phyloP scores from a whole-genome alignment of 30 jellyfish, hydroid and myxozoan species.

The Mastigias papua region DNA sequence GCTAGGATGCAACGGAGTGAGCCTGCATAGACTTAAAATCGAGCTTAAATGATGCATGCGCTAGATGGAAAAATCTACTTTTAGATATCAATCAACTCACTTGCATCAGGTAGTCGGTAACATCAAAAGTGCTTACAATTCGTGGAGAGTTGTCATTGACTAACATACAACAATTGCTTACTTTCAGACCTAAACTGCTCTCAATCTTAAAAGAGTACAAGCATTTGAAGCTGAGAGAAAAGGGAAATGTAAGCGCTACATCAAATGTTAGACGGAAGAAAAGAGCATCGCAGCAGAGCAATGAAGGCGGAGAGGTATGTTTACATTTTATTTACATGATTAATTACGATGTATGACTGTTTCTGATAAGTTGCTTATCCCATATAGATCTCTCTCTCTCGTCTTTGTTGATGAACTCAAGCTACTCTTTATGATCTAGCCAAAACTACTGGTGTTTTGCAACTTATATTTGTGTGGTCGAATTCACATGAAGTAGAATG shows the following conservation, averaged over 20 bases:
- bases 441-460: no score
- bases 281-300: not conserved
- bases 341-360: no score
- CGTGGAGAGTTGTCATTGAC: not conserved
- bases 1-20: not conserved
- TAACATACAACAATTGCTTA: not conserved
- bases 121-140: not conserved
- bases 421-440: no score
- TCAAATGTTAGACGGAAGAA: not conserved
- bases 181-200: conserved; percentile 50
- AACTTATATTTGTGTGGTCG: no score
- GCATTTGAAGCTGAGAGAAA: not conserved
- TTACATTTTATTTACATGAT: no score
- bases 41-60: not conserved
- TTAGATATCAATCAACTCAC: no score
- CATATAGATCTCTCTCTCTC: no score
- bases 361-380: no score
- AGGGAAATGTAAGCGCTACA: not conserved
- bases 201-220: conserved; percentile 31
- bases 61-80: no score
- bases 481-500: no score
- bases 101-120: no score
- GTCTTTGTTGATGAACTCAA: no score
- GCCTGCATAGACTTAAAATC: not conserved
- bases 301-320: not conserved